These are phyloP conservation scores for Pristionchus pacificus DNA, from an alignment of 1,140 invertebrate species.

Conservation along the genomic window DNA sequence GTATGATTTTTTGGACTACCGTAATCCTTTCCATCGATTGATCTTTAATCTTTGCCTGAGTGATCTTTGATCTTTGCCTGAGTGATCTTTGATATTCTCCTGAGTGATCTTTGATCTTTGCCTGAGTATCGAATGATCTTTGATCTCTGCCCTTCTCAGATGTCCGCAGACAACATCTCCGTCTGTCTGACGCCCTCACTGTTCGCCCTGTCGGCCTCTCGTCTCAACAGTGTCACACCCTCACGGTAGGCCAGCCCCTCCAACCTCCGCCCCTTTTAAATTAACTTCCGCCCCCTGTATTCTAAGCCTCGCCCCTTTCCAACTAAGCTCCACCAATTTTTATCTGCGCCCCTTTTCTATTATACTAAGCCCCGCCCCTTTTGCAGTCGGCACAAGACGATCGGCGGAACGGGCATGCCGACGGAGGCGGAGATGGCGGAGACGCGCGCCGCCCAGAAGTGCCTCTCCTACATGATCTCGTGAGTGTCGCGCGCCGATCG, in stretches of 20 bases:
- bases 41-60: not conserved
- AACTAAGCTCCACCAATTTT: too few relatives aligned
- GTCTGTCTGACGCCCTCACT: conserved; percentile 30
- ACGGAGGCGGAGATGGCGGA: conserved; percentile 32
- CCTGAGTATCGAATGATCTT: too few relatives aligned
- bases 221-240: conserved; percentile 15
- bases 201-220: conserved; percentile 23
- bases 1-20: not conserved
- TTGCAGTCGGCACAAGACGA: conserved; percentile 21
- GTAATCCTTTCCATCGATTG: not conserved
- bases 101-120: not conserved
- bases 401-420: conserved; percentile 27
- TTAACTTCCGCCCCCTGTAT: too few relatives aligned
- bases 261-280: not conserved
- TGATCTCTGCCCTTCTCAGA: conserved; percentile 21
- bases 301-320: too few relatives aligned
- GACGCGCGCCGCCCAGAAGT: conserved; percentile 22
- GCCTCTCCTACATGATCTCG: conserved; percentile 24
- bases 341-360: too few relatives aligned
- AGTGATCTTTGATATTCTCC: not conserved
- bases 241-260: not conserved
- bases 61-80: not conserved
- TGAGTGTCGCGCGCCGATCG: too few relatives aligned
- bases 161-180: conserved; percentile 23
- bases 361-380: not conserved